Conservation (phyloP, 2,113 vertebrate genomes). For the Ciconia maguari region DNA sequence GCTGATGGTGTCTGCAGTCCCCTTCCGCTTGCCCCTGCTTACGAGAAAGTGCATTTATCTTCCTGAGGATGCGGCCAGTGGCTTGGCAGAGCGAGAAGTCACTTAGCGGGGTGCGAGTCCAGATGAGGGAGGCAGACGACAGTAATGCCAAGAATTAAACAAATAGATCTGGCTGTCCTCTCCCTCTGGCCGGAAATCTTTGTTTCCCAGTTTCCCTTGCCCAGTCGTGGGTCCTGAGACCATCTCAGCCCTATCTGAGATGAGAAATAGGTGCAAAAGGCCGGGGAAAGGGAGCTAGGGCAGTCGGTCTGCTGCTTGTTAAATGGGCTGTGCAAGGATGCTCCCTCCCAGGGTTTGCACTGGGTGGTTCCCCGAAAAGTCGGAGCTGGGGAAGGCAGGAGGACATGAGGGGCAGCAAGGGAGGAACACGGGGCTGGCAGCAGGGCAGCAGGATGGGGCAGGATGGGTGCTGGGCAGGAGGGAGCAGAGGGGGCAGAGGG, state of each 20-base stretch:
- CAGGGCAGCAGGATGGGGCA: fast-evolving
- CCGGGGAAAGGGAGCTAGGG: fast-evolving
- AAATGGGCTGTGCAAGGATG: neutral
- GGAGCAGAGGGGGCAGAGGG: too few species aligned
- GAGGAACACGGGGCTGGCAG: fast-evolving
- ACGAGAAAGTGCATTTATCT: neutral
- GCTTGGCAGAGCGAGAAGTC: neutral
- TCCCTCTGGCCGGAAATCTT: neutral
- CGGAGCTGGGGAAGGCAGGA: neutral
- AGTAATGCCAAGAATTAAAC: neutral
- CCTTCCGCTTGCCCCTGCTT: neutral
- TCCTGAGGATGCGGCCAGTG: neutral
- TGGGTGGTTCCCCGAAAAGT: fast-evolving
- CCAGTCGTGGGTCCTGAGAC: neutral
- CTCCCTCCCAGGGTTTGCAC: neutral
- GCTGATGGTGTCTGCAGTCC: neutral
- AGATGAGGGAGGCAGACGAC: neutral
- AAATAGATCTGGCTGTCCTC: neutral
- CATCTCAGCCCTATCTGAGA: neutral
- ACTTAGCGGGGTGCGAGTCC: neutral
- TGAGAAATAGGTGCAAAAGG: neutral
- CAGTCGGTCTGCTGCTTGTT: neutral
- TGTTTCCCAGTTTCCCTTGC: neutral
- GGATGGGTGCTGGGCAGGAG: neutral
- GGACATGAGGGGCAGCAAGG: neutral